These are phyloP conservation scores for Cantharis lateralis DNA, from an alignment of 2,888 invertebrate species.

Conservation along the genomic window DNA sequence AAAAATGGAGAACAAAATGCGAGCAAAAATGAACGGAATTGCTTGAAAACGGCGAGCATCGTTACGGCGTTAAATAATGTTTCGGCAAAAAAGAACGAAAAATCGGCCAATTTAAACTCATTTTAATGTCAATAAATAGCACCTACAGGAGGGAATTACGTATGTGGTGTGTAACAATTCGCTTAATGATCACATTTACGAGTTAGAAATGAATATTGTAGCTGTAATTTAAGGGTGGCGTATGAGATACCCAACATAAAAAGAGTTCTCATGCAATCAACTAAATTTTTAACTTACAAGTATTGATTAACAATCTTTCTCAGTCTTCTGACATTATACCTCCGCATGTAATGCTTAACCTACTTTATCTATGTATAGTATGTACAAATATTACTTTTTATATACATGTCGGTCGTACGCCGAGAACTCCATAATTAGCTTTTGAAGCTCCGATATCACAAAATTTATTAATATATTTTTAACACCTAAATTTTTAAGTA, in stretches of 20 bases:
- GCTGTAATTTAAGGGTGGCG: slow-evolving; percentile 15
- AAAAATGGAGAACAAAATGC: neutral
- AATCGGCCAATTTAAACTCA: slow-evolving; percentile 22
- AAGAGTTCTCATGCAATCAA: slow-evolving; percentile 28
- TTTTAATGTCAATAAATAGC: slow-evolving; percentile 32
- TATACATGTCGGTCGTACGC: slow-evolving; percentile 34
- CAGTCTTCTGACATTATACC: slow-evolving; percentile 53
- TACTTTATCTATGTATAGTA: slow-evolving; percentile 37
- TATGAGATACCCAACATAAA: slow-evolving; percentile 21
- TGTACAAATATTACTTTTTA: slow-evolving; percentile 33
- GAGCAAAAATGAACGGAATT: neutral
- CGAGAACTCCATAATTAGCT: slow-evolving; percentile 23
- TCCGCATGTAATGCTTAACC: slow-evolving; percentile 37
- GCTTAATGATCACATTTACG: slow-evolving; percentile 30
- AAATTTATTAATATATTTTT: slow-evolving; percentile 26
- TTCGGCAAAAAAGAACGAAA: slow-evolving; percentile 7
- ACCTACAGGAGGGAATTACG: slow-evolving; percentile 32
- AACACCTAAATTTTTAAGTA: slow-evolving; percentile 22
- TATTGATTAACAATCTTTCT: slow-evolving; percentile 39
- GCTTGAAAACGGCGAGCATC: slow-evolving; percentile 4
- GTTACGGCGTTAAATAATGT: slow-evolving; percentile 19
- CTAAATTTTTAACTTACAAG: slow-evolving; percentile 40
- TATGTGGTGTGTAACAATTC: slow-evolving; percentile 16
- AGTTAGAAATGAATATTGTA: slow-evolving; percentile 28
- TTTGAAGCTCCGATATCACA: slow-evolving; percentile 29